phyloP scores from a whole-genome alignment of 2,888 invertebrate species.

The Troglohyphantes excavatus region DNA sequence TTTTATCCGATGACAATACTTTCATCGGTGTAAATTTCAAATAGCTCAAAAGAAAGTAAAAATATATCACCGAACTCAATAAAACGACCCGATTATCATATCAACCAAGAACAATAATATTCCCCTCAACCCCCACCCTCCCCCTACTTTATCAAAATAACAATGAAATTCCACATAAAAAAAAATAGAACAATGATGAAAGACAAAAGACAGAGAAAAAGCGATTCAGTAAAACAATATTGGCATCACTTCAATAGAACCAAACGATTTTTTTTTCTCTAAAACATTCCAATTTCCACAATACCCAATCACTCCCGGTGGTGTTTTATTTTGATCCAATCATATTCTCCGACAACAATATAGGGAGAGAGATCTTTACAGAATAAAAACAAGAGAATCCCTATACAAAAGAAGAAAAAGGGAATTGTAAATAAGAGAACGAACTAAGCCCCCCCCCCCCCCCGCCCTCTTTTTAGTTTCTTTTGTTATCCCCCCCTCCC shows the following conservation, averaged over 20 bases:
- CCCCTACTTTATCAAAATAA: conserved; percentile 23
- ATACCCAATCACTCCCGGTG: background rate
- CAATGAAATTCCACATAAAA: background rate
- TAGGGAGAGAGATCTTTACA: background rate
- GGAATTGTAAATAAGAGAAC: conserved; percentile 76
- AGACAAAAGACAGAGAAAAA: background rate
- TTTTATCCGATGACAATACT: too few species aligned
- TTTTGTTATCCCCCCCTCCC: conserved; percentile 51
- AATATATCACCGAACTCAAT: too few species aligned
- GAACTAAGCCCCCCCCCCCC: background rate
- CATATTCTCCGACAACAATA: conserved; percentile 69
- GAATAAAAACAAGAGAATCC: conserved; percentile 38
- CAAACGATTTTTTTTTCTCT: conserved; percentile 32
- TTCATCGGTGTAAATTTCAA: too few species aligned
- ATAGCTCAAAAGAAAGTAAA: too few species aligned
- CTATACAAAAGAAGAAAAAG: conserved; percentile 45
- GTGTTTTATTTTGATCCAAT: conserved; percentile 56
- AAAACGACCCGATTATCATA: too few species aligned
- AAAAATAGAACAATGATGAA: background rate
- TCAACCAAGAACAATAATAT: too few species aligned
- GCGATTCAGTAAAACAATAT: conserved; percentile 61
- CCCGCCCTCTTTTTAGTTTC: conserved; percentile 44
- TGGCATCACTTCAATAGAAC: conserved; percentile 67
- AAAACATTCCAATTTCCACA: background rate
- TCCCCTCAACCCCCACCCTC: background rate